Conservation (phyloP, 2,113 vertebrate genomes). For the Lynx canadensis region DNA sequence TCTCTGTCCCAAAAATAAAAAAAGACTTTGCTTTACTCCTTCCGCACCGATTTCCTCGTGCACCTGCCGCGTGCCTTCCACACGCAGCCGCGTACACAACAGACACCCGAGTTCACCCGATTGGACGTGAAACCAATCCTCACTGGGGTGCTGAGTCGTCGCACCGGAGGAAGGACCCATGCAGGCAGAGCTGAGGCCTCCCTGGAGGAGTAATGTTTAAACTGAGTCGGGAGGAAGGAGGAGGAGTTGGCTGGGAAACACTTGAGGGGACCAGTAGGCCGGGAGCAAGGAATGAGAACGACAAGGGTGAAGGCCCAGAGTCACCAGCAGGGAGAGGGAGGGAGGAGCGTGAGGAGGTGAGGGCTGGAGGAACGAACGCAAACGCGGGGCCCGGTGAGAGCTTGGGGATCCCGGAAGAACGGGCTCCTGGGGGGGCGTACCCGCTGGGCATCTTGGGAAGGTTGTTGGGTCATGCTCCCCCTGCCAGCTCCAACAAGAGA, state of each 20-base stretch:
- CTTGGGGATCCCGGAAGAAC: too few relatives aligned
- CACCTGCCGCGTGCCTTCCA: neutral
- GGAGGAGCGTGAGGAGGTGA: neutral
- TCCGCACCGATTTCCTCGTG: fast-evolving
- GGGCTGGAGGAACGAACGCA: neutral
- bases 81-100: fast-evolving
- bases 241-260: neutral
- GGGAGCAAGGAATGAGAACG: too few relatives aligned
- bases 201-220: neutral
- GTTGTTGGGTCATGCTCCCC: fast-evolving
- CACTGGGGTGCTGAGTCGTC: fast-evolving
- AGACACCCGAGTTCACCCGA: fast-evolving
- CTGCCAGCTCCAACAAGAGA: neutral
- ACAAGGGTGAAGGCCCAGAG: neutral
- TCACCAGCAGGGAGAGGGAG: neutral
- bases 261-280: neutral
- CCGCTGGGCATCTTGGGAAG: fast-evolving
- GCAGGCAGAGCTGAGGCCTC: neutral
- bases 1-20: too few relatives aligned
- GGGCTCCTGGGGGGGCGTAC: fast-evolving
- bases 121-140: fast-evolving
- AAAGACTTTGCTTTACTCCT: neutral
- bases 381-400: fast-evolving
- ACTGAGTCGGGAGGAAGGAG: neutral
- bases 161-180: neutral